phyloP scores from a whole-genome alignment of 1,140 invertebrate genomes.

The Drosophila insularis region DNA sequence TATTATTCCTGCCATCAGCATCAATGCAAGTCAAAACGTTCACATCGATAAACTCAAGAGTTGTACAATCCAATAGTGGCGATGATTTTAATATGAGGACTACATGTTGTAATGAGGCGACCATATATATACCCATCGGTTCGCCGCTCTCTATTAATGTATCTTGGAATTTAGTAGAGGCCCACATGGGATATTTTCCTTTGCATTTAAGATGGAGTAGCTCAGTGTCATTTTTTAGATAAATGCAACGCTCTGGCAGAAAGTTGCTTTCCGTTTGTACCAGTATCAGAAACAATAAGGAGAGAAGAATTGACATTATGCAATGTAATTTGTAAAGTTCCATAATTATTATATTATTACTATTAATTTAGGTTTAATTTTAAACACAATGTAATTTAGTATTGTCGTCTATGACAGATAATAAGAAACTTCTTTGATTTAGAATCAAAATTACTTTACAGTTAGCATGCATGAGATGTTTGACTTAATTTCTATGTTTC shows the following conservation, averaged over 20 bases:
- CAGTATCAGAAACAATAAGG: background rate
- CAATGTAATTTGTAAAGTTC: background rate
- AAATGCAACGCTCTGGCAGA: constrained; percentile 44
- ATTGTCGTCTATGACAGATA: background rate
- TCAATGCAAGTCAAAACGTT: constrained; percentile 30
- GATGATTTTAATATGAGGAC: constrained; percentile 49
- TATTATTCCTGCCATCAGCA: background rate
- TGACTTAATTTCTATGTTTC: too few species aligned
- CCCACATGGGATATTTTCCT: constrained; percentile 37
- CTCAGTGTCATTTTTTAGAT: constrained; percentile 3
- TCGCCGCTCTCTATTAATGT: constrained; percentile 45
- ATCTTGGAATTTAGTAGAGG: constrained; percentile 50
- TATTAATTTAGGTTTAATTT: background rate
- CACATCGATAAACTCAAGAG: constrained; percentile 23
- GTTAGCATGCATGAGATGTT: too few species aligned
- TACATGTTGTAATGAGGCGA: constrained; percentile 20
- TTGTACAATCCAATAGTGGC: constrained; percentile 26
- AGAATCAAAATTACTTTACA: too few species aligned
- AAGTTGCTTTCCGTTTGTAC: background rate
- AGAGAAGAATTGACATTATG: background rate
- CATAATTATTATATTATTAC: background rate
- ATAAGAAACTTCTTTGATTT: background rate
- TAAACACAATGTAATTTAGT: background rate
- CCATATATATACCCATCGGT: constrained; percentile 41
- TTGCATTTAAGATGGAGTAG: constrained; percentile 24